These are phyloP conservation scores for Altica lythri DNA, from an alignment of 2,888 invertebrate species.

Conservation along the genomic window DNA sequence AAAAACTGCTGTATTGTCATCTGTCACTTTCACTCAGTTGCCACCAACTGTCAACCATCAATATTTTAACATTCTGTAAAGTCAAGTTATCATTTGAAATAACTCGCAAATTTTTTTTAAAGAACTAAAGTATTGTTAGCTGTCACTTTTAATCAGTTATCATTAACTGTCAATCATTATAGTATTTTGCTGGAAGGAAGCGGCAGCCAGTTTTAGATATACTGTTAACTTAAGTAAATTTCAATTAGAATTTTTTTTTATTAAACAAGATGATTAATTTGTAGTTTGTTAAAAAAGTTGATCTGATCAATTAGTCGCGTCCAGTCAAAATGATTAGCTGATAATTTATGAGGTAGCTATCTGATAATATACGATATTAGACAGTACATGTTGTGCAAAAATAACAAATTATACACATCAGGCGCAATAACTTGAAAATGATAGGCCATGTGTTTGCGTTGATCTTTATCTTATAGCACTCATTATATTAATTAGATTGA, in stretches of 20 bases:
- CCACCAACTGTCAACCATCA: no score
- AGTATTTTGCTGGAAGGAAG: no score
- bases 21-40: no score
- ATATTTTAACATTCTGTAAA: no score
- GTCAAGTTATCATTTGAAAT: no score
- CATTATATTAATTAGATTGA: conserved; percentile 27
- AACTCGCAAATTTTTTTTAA: no score
- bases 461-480: conserved; percentile 21
- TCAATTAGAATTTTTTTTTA: neutral
- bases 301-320: neutral
- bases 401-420: conserved; percentile 30
- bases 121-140: no score
- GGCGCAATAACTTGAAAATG: conserved; percentile 28
- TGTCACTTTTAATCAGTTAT: no score
- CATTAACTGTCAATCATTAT: no score
- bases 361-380: conserved; percentile 27
- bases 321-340: conserved; percentile 19
- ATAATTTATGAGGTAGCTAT: conserved; percentile 27
- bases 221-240: no score
- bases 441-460: conserved; percentile 29
- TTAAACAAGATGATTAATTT: neutral
- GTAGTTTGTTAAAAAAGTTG: neutral
- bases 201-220: no score
- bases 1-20: no score
- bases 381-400: conserved; percentile 27